Percentiles rank a stretch among this genome's conserved stretches.
These are phyloP conservation scores for Pimephales promelas DNA, from an alignment of 2,113 vertebrate species.

Conservation along the genomic window DNA sequence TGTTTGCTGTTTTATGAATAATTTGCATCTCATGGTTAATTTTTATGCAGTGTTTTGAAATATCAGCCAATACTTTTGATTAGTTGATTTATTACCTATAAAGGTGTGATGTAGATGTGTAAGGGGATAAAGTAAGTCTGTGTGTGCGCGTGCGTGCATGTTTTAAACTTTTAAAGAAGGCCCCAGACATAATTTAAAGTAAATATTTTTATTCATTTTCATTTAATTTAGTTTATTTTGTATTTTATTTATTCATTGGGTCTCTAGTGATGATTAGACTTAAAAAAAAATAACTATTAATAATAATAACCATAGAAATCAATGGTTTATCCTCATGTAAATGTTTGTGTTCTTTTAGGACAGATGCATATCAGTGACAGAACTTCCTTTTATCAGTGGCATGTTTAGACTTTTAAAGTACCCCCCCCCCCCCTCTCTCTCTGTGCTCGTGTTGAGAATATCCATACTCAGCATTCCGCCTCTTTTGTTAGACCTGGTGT, in stretches of 20 bases:
- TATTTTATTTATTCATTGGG: background rate
- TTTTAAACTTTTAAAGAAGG: too few species aligned
- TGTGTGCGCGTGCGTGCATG: too few species aligned
- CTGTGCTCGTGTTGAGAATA: background rate
- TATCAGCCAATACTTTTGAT: background rate
- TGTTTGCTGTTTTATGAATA: background rate
- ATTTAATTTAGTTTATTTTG: too few species aligned
- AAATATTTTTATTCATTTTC: too few species aligned
- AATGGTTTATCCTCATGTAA: background rate
- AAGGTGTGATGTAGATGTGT: too few species aligned
- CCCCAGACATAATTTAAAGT: too few species aligned
- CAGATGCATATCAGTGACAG: slow-evolving; percentile 19
- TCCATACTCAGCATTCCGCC: background rate
- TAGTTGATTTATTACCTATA: background rate
- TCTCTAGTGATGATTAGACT: background rate
- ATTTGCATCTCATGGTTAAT: background rate
- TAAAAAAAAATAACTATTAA: background rate
- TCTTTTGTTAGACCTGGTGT: background rate
- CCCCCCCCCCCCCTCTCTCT: slow-evolving; percentile 8
- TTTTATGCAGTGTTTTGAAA: background rate
- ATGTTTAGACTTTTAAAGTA: slow-evolving; percentile 60
- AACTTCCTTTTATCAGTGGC: slow-evolving; percentile 57
- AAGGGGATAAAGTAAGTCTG: too few species aligned
- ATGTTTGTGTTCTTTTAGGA: background rate
- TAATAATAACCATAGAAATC: background rate